Evolutionary conservation across 2,113 vertebrate genomes (phyloP).

Genomic region (Cnemophilus loriae): DNA sequence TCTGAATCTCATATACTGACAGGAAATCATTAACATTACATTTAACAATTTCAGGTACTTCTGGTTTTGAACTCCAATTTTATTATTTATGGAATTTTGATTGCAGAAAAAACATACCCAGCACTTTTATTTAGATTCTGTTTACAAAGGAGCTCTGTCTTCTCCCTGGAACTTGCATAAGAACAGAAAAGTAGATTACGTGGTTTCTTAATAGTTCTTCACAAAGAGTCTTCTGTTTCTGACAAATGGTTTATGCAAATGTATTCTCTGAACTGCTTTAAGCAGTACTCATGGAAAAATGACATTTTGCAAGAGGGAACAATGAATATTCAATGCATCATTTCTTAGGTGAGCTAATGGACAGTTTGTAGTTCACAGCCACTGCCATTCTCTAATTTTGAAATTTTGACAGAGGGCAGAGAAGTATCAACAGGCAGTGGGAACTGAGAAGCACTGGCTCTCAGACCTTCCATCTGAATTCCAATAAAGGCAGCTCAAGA

Average conservation of each 20-base stretch:
- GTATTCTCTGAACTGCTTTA: conserved; percentile 24
- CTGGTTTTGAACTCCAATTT: conserved; percentile 43
- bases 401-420: conserved; percentile 14
- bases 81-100: conserved; percentile 60
- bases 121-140: conserved; percentile 38
- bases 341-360: conserved; percentile 38
- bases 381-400: neutral
- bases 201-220: conserved; percentile 51
- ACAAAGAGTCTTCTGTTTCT: conserved; percentile 63
- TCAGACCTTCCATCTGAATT: neutral
- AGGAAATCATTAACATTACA: conserved; percentile 53
- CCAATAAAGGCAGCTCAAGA: neutral
- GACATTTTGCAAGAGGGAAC: conserved; percentile 28
- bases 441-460: neutral
- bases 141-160: conserved; percentile 62
- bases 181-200: conserved; percentile 60
- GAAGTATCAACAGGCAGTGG: neutral
- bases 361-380: neutral
- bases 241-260: conserved; percentile 71
- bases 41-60: conserved; percentile 41
- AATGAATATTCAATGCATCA: conserved; percentile 46
- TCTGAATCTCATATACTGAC: neutral
- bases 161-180: conserved; percentile 42
- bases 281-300: conserved; percentile 28
- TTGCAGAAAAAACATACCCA: conserved; percentile 50